A percentile compares a stretch with the other conserved stretches of the same genome.
These are phyloP conservation scores for Callaeas wilsoni DNA, from an alignment of 2,113 vertebrate species.

Conservation along the genomic window DNA sequence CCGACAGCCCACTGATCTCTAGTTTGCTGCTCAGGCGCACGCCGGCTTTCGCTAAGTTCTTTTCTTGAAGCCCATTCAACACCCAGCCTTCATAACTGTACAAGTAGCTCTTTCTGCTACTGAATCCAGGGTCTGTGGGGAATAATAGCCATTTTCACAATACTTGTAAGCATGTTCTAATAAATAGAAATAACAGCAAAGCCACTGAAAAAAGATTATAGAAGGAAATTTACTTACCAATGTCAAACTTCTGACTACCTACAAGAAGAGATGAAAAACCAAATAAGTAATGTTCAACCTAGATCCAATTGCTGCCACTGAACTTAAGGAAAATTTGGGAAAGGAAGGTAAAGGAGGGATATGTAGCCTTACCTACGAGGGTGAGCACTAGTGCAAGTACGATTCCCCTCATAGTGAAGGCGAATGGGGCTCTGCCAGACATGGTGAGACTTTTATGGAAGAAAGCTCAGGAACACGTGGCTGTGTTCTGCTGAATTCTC, in stretches of 20 bases:
- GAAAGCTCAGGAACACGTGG: slow-evolving; percentile 32
- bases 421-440: slow-evolving; percentile 12
- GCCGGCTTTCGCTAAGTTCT: slow-evolving; percentile 67
- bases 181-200: background rate
- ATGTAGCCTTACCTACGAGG: slow-evolving; percentile 76
- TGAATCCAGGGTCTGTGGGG: slow-evolving; percentile 73
- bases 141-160: background rate
- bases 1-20: slow-evolving; percentile 59
- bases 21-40: slow-evolving; percentile 73
- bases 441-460: slow-evolving; percentile 64
- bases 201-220: background rate
- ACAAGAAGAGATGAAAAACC: background rate
- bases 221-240: slow-evolving; percentile 14
- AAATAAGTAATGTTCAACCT: background rate
- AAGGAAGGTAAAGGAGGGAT: background rate
- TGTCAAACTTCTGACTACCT: slow-evolving; percentile 55
- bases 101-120: slow-evolving; percentile 55
- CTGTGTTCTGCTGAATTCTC: slow-evolving; percentile 52
- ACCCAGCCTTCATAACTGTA: slow-evolving; percentile 77
- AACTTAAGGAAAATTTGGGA: background rate
- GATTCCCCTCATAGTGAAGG: slow-evolving; percentile 79
- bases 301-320: background rate
- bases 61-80: slow-evolving; percentile 74
- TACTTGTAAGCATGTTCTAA: background rate
- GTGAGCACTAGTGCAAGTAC: slow-evolving; percentile 74